Evolutionary conservation across 2,113 vertebrate genomes (phyloP).

Genomic region (Lipophrys pholis): DNA sequence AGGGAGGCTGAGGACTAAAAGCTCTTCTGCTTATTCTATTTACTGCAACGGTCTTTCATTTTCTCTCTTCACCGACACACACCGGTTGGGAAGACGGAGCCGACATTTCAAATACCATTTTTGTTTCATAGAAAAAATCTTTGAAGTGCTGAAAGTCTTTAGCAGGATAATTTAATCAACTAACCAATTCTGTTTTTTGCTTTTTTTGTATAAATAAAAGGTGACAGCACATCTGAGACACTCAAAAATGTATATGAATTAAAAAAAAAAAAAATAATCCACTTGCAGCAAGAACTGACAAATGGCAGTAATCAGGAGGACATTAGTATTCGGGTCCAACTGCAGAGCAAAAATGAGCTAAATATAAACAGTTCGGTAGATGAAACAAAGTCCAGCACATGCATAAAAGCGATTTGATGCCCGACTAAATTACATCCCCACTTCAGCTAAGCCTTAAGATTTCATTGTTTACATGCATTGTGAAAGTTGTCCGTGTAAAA

Average conservation of each 20-base stretch:
- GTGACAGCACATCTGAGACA: background rate
- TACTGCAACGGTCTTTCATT: conserved; percentile 65
- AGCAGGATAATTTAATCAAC: background rate
- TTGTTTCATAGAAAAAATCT: background rate
- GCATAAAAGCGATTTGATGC: conserved; percentile 10
- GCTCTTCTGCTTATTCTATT: conserved; percentile 73
- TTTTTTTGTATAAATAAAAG: background rate
- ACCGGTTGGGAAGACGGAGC: conserved; percentile 8
- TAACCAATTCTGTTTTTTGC: background rate
- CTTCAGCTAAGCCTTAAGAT: conserved; percentile 13
- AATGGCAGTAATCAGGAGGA: conserved; percentile 6
- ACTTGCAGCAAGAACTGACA: background rate
- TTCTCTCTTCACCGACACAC: conserved; percentile 19
- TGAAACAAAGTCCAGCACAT: conserved; percentile 18
- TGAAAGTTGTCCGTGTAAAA: conserved; percentile 43
- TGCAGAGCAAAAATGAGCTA: conserved; percentile 17
- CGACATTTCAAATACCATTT: conserved; percentile 27
- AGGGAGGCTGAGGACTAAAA: conserved; percentile 62
- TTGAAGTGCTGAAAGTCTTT: background rate
- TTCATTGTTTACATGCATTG: conserved; percentile 2
- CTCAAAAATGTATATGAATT: background rate
- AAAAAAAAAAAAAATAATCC: background rate
- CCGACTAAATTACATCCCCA: conserved; percentile 1
- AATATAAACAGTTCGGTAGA: conserved; percentile 6
- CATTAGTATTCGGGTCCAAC: conserved; percentile 15